Evolutionary conservation across 1,140 invertebrate species (phyloP).

Genomic region (Magallana angulata): DNA sequence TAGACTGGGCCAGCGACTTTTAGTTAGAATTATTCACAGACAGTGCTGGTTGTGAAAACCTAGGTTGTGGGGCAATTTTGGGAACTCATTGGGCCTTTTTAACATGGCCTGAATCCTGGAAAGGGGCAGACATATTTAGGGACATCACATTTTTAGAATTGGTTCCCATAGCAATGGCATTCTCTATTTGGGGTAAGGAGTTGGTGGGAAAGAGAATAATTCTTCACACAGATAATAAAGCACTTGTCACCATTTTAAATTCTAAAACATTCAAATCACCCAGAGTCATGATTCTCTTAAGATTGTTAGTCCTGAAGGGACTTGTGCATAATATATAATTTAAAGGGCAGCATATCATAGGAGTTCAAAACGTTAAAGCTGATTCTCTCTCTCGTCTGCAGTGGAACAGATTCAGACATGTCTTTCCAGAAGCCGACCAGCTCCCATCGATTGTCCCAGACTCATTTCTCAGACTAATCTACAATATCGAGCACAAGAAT

Average conservation of each 20-base stretch:
- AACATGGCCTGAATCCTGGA: background rate
- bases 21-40: conserved; percentile 24
- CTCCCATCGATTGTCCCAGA: background rate
- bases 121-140: background rate
- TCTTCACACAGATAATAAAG: conserved; percentile 46
- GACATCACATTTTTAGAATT: conserved; percentile 55
- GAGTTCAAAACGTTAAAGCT: conserved; percentile 40
- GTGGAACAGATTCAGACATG: conserved; percentile 21
- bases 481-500: background rate
- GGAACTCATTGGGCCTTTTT: too few relatives aligned
- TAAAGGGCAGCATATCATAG: conserved; percentile 42
- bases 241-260: conserved; percentile 52
- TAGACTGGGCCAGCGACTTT: too few relatives aligned
- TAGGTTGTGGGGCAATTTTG: too few relatives aligned
- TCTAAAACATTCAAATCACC: conserved; percentile 49
- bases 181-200: conserved; percentile 11
- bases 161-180: conserved; percentile 50
- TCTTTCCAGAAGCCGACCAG: conserved; percentile 14
- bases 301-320: conserved; percentile 41
- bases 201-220: conserved; percentile 42
- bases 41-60: background rate
- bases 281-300: conserved; percentile 43
- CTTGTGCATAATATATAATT: conserved; percentile 53
- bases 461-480: conserved; percentile 35
- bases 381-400: conserved; percentile 58